Evolutionary conservation across 1,140 invertebrate species (phyloP).

Genomic region (Druon quercuslanigerum): DNA sequence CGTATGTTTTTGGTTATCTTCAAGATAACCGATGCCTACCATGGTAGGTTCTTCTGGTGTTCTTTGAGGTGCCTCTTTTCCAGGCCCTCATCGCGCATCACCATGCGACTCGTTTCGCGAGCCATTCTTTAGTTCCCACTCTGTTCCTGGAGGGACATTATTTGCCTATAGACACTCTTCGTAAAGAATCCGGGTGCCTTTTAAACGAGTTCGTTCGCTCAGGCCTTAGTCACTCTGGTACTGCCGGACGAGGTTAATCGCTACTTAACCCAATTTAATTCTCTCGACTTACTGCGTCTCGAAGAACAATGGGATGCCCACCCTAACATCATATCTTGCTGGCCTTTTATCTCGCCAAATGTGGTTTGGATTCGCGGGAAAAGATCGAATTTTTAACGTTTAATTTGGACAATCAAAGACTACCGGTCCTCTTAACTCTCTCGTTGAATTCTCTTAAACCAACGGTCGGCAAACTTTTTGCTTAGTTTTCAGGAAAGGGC

Average conservation of each 20-base stretch:
- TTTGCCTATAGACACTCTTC: background rate
- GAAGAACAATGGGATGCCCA: conserved; percentile 51
- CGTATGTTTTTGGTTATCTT: conserved; percentile 21
- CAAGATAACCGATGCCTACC: conserved; percentile 18
- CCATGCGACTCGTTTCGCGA: background rate
- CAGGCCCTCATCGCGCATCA: background rate
- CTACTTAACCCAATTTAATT: conserved; percentile 74
- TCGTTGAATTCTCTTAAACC: too few species aligned
- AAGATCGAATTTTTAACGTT: too few species aligned
- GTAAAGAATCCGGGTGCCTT: background rate
- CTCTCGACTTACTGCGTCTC: conserved; percentile 54
- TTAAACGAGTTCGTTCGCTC: conserved; percentile 14
- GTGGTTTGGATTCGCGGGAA: too few species aligned
- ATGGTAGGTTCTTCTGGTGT: conserved; percentile 1
- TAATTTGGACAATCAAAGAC: too few species aligned
- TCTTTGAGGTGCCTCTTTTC: background rate
- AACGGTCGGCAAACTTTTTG: too few species aligned
- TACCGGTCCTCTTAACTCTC: too few species aligned
- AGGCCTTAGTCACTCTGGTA: background rate
- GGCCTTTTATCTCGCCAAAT: conserved; percentile 37
- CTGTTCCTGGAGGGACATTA: background rate
- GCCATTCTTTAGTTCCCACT: background rate
- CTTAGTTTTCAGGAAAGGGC: too few species aligned
- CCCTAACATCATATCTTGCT: conserved; percentile 44
- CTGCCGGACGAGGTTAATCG: conserved; percentile 69